Percentiles rank a stretch among this genome's conserved stretches.
Evolutionary conservation across 2,113 vertebrate species (phyloP).

Genomic region (Peromyscus leucopus): DNA sequence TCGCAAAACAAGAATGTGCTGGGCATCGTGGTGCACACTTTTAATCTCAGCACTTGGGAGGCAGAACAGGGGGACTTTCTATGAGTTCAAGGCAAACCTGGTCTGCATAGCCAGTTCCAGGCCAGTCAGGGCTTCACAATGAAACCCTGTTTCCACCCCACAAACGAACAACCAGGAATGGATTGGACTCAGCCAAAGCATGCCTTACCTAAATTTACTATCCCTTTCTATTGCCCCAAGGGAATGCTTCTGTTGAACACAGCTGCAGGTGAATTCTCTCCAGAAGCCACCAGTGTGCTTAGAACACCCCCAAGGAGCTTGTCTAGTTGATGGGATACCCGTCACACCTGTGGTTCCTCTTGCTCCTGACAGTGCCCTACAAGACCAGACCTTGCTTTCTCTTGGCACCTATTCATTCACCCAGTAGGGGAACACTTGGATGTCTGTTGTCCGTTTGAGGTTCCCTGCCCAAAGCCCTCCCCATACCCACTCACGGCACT

Average conservation of each 20-base stretch:
- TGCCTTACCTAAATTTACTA: background rate
- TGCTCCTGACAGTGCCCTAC: background rate
- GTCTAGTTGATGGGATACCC: background rate
- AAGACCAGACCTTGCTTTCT: background rate
- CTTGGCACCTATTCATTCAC: background rate
- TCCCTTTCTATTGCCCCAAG: too few species aligned
- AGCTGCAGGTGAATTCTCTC: background rate
- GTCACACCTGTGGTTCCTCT: background rate
- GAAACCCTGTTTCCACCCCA: background rate
- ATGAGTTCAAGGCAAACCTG: background rate
- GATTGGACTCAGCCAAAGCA: background rate
- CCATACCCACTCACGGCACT: conserved; percentile 93
- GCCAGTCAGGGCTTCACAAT: background rate
- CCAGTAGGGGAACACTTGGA: background rate
- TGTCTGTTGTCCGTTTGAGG: background rate
- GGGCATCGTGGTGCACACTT: background rate
- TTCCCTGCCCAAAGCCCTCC: background rate
- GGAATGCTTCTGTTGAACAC: background rate
- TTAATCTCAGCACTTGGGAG: background rate
- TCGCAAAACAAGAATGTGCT: background rate
- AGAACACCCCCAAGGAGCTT: background rate
- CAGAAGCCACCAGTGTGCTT: background rate
- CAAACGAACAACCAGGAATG: background rate
- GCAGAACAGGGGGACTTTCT: background rate
- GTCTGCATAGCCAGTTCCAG: background rate